phyloP scores from a whole-genome alignment of 2,888 invertebrate species.

The Stenolophus ochropezus region DNA sequence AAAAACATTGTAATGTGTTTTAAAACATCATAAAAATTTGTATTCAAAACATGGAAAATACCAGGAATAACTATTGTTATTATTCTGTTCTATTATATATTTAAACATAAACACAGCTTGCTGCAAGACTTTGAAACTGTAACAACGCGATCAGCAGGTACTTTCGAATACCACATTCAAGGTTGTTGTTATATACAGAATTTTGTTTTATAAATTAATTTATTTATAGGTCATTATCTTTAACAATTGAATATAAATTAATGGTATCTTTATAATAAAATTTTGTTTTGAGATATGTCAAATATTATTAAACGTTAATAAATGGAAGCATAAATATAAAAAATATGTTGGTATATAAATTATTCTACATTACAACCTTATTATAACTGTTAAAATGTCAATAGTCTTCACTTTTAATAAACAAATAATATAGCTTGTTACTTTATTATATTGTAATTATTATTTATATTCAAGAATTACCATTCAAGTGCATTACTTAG shows the following conservation, averaged over 20 bases:
- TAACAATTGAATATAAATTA: constrained; percentile 40
- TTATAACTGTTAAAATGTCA: too few species aligned
- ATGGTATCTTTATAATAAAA: neutral
- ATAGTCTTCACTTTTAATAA: too few species aligned
- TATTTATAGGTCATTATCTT: constrained; percentile 25
- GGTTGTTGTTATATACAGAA: constrained; percentile 10
- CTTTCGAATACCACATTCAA: constrained; percentile 21
- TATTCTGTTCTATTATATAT: neutral
- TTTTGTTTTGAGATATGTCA: constrained; percentile 11
- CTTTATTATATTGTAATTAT: too few species aligned
- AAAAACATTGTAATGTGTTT: neutral
- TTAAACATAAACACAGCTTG: neutral
- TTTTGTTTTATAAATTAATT: constrained; percentile 9
- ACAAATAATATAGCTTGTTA: too few species aligned
- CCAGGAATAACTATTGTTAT: too few species aligned
- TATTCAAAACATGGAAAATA: neutral
- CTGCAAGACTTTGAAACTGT: neutral
- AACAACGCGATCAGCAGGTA: constrained; percentile 13
- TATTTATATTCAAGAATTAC: too few species aligned
- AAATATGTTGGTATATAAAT: too few species aligned
- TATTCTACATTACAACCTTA: too few species aligned
- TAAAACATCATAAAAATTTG: neutral
- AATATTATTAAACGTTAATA: too few species aligned
- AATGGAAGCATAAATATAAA: neutral
- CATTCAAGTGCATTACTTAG: too few species aligned